phyloP scores from a whole-genome alignment of 1,140 invertebrate genomes.

The Drosophila ironensis region DNA sequence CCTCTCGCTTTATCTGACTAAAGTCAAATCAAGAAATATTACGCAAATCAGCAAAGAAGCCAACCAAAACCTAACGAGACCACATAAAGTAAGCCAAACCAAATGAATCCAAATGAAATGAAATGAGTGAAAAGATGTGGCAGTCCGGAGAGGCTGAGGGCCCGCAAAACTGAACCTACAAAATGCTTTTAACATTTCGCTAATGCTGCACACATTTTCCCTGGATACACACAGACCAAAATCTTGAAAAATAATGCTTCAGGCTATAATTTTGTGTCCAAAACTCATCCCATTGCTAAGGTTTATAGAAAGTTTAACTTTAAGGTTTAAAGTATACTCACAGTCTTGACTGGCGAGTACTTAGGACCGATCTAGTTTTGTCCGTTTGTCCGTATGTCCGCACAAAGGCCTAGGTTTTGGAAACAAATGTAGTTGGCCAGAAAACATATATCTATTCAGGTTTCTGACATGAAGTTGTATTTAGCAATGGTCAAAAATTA shows the following conservation, averaged over 20 bases:
- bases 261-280: no score
- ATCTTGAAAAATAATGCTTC: neutral
- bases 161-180: conserved; percentile 28
- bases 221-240: neutral
- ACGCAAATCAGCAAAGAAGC: conserved; percentile 32
- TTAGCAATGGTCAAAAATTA: no score
- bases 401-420: no score
- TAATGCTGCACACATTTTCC: conserved; percentile 64
- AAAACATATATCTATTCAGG: no score
- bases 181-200: conserved; percentile 69
- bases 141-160: neutral
- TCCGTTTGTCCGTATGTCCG: no score
- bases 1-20: neutral
- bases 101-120: conserved; percentile 42
- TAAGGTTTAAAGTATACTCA: no score
- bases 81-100: conserved; percentile 7
- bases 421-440: no score
- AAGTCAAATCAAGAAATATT: conserved; percentile 48
- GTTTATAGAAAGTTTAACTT: no score
- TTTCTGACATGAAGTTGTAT: no score
- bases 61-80: conserved; percentile 26
- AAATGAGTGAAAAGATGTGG: conserved; percentile 26
- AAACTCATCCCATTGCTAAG: no score
- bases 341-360: no score
- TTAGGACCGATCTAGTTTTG: no score